Evolutionary conservation across 2,113 vertebrate species (phyloP), one percentile per base, ranked within the genome.

Genomic region (Hemiprocne comata): DNA sequence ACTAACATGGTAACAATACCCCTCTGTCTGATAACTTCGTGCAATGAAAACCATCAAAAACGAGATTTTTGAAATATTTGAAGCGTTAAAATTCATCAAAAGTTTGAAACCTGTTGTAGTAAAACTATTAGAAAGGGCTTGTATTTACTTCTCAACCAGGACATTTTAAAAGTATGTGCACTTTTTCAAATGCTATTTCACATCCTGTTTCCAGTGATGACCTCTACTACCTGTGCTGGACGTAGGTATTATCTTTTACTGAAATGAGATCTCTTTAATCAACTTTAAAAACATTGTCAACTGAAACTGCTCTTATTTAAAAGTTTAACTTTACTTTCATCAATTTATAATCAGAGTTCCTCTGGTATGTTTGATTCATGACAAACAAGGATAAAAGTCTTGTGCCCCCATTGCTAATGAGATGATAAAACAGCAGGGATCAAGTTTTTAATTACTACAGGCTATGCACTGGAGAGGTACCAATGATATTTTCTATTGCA

Each of bases 371-470:
- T 98, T 98, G 98, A 98, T 98, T 99, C 98, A 98, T 98, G 98
- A 98, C 98, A 98, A 98, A 98, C 98, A 97, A 98, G 98, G 98
- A 99, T 99, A 98, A 99, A 99, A 99, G 98, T 98, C 97, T 87
- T 90, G 97, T 98, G 98, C 98, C 97, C 98, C 98, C 98, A 97
- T 98, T 98, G 98, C 98, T 99, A 99, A 99, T 99, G 99, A 99
- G 99, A 99, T 98, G 98, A 98, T 93, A 97, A 98, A 98, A 98
- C 99, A 98, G 98, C 98, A 98, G 98, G 99, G 98, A 98, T 98
- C 98, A 98, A 98, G 98, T 98, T 99, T 99, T 99, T 99, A 99
- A 99, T 99, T 99, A 99, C 99, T 99, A 98, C 98, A 95, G 98
- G 98, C 98, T 95, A 98, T 98, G 98, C 97, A 97, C 98, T 97